These are phyloP conservation scores for Pocillopora damicornis DNA, from an alignment of 64 coral and sea anemone species.

Conservation along the genomic window DNA sequence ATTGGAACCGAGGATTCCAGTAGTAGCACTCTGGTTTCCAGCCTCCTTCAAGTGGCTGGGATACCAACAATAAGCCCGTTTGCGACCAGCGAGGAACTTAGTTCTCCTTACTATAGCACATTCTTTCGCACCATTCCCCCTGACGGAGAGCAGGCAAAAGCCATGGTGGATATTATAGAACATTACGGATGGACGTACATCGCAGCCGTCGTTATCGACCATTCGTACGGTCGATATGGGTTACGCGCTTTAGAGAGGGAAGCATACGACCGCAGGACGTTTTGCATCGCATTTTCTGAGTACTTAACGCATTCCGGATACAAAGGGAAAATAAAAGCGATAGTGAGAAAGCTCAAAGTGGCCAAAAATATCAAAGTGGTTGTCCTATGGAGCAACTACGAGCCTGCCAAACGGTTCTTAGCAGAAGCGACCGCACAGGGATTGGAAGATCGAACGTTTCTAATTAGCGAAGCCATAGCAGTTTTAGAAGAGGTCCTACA, in stretches of 20 bases:
- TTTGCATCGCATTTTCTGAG: slow-evolving; percentile 70
- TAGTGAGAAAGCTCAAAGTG: slow-evolving; percentile 1
- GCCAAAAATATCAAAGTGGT: background rate
- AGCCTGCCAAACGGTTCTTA: background rate
- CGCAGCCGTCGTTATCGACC: slow-evolving; percentile 61
- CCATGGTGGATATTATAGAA: slow-evolving; percentile 80
- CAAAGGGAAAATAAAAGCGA: slow-evolving; percentile 6
- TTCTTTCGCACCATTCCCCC: slow-evolving; percentile 78
- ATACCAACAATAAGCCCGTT: slow-evolving; percentile 63
- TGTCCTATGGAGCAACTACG: background rate
- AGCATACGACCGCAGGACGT: slow-evolving; percentile 49
- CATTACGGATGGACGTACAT: slow-evolving; percentile 69
- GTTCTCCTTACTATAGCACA: slow-evolving; percentile 44
- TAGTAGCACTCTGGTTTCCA: slow-evolving; percentile 37
- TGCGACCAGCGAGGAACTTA: slow-evolving; percentile 65
- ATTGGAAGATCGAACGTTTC: background rate
- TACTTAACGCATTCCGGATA: slow-evolving; percentile 57
- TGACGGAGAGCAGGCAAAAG: slow-evolving; percentile 65
- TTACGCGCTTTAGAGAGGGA: slow-evolving; percentile 58
- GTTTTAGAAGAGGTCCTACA: background rate
- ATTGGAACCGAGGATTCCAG: slow-evolving; percentile 60
- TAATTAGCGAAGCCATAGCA: slow-evolving; percentile 20
- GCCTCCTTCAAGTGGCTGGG: slow-evolving; percentile 63
- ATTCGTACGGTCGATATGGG: slow-evolving; percentile 62
- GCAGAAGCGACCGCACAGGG: background rate